phyloP scores from a whole-genome alignment of 2,888 invertebrate genomes.

The Idaea dimidiata region DNA sequence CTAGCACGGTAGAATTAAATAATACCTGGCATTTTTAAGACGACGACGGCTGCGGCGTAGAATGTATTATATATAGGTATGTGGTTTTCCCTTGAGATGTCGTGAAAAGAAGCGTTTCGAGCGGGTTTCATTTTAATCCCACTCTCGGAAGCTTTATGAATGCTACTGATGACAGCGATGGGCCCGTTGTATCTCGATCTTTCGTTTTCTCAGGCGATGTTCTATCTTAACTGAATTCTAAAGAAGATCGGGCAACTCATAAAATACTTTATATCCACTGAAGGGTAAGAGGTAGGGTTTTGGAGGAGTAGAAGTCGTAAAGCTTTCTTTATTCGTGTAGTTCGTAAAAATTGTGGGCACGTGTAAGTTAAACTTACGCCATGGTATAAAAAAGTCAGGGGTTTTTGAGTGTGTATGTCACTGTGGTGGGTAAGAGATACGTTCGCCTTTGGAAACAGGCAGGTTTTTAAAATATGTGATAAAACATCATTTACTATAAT shows the following conservation, averaged over 20 bases:
- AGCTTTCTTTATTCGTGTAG: constrained; percentile 40
- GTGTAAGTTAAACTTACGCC: neutral
- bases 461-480: too few relatives aligned
- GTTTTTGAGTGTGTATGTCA: neutral
- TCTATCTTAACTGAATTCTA: constrained; percentile 30
- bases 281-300: constrained; percentile 42
- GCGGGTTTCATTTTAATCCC: constrained; percentile 29
- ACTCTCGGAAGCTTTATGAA: constrained; percentile 19
- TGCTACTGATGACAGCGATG: constrained; percentile 18
- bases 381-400: neutral
- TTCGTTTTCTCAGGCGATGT: constrained; percentile 19
- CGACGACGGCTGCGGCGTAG: neutral
- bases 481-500: too few relatives aligned
- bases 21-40: neutral
- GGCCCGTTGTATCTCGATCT: constrained; percentile 17
- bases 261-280: constrained; percentile 48
- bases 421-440: neutral
- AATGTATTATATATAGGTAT: neutral
- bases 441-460: too few relatives aligned
- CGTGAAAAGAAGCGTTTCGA: constrained; percentile 16
- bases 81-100: constrained; percentile 6
- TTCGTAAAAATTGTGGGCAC: constrained; percentile 20
- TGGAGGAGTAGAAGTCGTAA: constrained; percentile 42
- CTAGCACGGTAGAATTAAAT: neutral
- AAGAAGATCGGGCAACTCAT: constrained; percentile 32